Conservation (phyloP, 2,113 vertebrate species). For the Asarcornis scutulata region DNA sequence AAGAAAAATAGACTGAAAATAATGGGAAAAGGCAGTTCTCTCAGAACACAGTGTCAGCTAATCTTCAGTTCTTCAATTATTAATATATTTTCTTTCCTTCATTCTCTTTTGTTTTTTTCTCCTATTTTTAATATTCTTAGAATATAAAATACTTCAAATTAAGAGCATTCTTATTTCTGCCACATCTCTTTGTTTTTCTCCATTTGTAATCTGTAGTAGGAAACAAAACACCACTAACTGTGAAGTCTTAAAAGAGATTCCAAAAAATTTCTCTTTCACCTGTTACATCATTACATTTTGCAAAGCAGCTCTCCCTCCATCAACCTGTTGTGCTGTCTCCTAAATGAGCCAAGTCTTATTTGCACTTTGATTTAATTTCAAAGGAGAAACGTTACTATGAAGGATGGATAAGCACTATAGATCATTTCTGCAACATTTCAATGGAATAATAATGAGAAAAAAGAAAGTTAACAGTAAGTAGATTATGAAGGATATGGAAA, state of each 20-base stretch:
- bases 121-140: constrained; percentile 1
- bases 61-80: background rate
- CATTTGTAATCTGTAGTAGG: background rate
- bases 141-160: background rate
- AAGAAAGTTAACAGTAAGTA: background rate
- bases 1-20: constrained; percentile 8
- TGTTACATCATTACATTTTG: constrained; percentile 32
- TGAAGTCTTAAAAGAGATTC: background rate
- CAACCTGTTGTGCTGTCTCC: constrained; percentile 22
- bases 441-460: background rate
- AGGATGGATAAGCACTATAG: accelerated
- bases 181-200: constrained; percentile 13
- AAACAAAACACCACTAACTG: background rate
- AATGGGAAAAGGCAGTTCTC: background rate
- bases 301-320: background rate
- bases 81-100: background rate
- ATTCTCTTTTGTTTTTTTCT: background rate
- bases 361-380: constrained; percentile 24
- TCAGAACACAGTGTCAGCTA: background rate
- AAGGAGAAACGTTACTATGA: background rate
- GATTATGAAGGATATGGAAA: background rate
- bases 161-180: background rate
- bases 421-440: background rate
- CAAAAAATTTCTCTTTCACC: background rate
- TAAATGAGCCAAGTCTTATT: background rate